Evolutionary conservation across 2,888 invertebrate species (phyloP).

Genomic region (Megastigmus dorsalis): DNA sequence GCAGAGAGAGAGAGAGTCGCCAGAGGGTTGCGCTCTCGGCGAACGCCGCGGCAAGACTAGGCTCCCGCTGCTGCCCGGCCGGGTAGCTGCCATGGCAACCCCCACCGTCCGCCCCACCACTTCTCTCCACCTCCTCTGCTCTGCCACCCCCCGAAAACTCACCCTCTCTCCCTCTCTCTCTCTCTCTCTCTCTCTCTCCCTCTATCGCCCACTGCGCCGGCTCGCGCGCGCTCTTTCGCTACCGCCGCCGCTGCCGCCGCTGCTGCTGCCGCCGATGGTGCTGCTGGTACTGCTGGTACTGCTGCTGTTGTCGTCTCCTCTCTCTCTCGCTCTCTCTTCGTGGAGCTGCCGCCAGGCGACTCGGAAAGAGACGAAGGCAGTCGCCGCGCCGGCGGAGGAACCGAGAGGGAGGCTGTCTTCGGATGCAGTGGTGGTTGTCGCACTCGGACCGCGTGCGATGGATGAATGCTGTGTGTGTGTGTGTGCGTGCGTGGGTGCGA

Average conservation of each 20-base stretch:
- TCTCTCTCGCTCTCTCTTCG: no score
- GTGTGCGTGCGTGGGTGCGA: background rate
- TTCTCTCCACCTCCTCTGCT: no score
- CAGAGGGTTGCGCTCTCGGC: slow-evolving; percentile 23
- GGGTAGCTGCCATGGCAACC: slow-evolving; percentile 47
- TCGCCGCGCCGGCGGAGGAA: background rate
- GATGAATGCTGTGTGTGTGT: background rate
- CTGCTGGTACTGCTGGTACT: slow-evolving; percentile 71
- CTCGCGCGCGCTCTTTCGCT: slow-evolving; percentile 57
- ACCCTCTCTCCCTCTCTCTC: slow-evolving; percentile 70
- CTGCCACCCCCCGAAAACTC: slow-evolving; percentile 48
- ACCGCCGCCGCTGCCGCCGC: slow-evolving; percentile 72
- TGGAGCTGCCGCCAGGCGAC: slow-evolving; percentile 19
- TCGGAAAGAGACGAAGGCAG: background rate
- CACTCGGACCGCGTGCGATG: background rate
- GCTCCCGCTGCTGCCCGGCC: slow-evolving; percentile 41
- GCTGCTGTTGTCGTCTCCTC: slow-evolving; percentile 59
- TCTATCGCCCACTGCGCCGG: slow-evolving; percentile 70
- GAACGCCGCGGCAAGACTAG: slow-evolving; percentile 46
- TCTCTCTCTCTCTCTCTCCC: slow-evolving; percentile 73
- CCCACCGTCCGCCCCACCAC: no score
- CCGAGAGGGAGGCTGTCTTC: background rate
- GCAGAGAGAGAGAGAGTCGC: background rate
- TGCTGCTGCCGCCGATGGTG: slow-evolving; percentile 54
- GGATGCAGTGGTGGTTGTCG: slow-evolving; percentile 26